Evolutionary conservation across 2,797 vertebrate genomes (phyloP), one percentile per base, ranked within the genome.

Genomic region (Thalassophryne amazonica): DNA sequence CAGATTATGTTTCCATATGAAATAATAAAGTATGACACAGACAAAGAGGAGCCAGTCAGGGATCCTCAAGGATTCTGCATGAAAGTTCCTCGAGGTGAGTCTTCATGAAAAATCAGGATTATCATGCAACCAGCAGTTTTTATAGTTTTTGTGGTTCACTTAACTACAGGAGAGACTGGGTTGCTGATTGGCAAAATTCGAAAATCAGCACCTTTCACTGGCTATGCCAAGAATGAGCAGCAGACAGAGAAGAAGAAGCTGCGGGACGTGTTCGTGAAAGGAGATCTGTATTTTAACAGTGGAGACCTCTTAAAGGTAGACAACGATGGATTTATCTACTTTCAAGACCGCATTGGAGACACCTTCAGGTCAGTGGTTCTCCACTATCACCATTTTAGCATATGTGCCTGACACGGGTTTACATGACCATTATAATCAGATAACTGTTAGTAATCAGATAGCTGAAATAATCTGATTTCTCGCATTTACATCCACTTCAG

Each of bases 231-330:
- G 38, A 88, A 85, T 57, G 77, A 60, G 21, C 48, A 84, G 34
- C 92, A 94, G 71, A 95, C 94, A 0, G 91, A 94, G 49, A 94
- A 88, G 55, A 94, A 97, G 78, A 91, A 85, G 49, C 69, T 97
- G 56, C 85, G 31, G 45, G 89, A 96, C 0, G 93, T 95, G 36
- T 94, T 96, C 32, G 74, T 75, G 41, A 93, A 93, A 64, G 94
- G 92, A 28, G 95, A 96, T 18, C 0, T 86, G 2, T 95, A 94
- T 81, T 95, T 93, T 38, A 97, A 97, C 79, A 93, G 73, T 0
- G 93, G 95, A 0, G 94, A 97, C 60, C 91, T 98, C 30, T 58
- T 96, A 13, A 85, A 60, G 55, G 84, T 92, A 1, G 92, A 94
- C 60, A 17, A 42, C 0, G 85, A 95, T 12, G 92, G 93, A 9